Conservation (phyloP, 2,888 invertebrate species). For the Seira musarum region DNA sequence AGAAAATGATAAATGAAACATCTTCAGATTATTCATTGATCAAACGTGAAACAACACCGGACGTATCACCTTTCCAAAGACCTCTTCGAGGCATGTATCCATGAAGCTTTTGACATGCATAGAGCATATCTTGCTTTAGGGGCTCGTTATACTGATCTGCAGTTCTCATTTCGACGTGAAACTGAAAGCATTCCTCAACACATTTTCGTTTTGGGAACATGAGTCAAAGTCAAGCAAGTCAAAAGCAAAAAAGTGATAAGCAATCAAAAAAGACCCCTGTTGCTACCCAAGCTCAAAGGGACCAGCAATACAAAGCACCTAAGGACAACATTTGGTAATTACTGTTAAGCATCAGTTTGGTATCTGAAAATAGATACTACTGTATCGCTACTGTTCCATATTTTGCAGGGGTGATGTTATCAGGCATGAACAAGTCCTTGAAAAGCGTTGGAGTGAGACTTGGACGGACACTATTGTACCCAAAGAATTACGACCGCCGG, state of each 20-base stretch:
- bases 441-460: conserved; percentile 55
- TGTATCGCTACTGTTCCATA: not conserved
- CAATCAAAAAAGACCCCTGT: not conserved
- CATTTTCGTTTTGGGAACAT: too few relatives aligned
- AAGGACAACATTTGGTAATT: conserved; percentile 47
- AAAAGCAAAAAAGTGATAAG: not conserved
- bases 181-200: too few relatives aligned
- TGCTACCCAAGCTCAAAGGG: too few relatives aligned
- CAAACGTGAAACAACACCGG: not conserved
- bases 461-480: conserved; percentile 57
- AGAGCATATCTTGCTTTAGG: too few relatives aligned
- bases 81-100: too few relatives aligned
- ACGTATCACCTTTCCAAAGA: not conserved
- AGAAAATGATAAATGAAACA: too few relatives aligned
- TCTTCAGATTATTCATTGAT: not conserved
- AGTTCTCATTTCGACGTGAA: too few relatives aligned
- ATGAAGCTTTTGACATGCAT: too few relatives aligned
- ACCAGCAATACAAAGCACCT: conserved; percentile 28
- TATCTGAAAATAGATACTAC: not conserved
- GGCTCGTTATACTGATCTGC: too few relatives aligned
- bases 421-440: conserved; percentile 58
- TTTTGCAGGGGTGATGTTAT: conserved; percentile 63
- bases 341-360: too few relatives aligned
- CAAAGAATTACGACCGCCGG: conserved; percentile 25
- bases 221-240: too few relatives aligned